These are phyloP conservation scores for Paralichthys olivaceus DNA, from an alignment of 2,113 vertebrate species.

Conservation along the genomic window DNA sequence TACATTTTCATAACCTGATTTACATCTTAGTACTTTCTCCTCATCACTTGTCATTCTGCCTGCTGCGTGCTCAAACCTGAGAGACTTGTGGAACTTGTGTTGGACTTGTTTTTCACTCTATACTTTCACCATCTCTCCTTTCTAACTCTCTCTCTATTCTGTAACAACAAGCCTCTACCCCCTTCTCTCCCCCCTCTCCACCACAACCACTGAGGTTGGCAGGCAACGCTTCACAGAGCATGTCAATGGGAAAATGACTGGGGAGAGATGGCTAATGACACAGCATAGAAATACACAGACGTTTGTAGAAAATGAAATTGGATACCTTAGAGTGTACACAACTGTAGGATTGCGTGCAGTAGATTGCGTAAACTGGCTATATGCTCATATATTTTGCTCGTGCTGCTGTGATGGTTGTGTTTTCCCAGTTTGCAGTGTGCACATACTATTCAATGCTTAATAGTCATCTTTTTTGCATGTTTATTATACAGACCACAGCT, in stretches of 20 bases:
- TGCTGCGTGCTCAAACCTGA: neutral
- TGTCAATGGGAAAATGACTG: slow-evolving; percentile 76
- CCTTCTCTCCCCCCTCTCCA: neutral
- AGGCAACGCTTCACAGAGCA: slow-evolving; percentile 66
- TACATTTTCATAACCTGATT: neutral
- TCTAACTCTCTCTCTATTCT: neutral
- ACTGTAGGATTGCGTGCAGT: slow-evolving; percentile 32
- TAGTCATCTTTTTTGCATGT: neutral
- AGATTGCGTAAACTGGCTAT: slow-evolving; percentile 21
- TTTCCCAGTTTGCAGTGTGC: neutral
- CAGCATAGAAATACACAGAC: slow-evolving; percentile 56
- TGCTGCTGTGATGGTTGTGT: neutral
- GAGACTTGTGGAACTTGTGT: neutral
- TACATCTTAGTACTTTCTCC: neutral
- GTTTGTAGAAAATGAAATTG: slow-evolving; percentile 64
- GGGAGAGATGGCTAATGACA: slow-evolving; percentile 71
- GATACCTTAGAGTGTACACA: slow-evolving; percentile 49
- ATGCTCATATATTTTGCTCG: slow-evolving; percentile 14
- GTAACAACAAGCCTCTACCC: neutral
- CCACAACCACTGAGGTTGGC: slow-evolving; percentile 7
- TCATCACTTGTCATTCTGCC: neutral
- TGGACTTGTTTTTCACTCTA: neutral
- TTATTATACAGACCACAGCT: neutral
- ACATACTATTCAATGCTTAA: neutral
- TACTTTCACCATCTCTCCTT: neutral